Percentiles rank a stretch among this genome's conserved stretches.
Conservation (phyloP, 2,113 vertebrate genomes). For the Archocentrus centrarchus region DNA sequence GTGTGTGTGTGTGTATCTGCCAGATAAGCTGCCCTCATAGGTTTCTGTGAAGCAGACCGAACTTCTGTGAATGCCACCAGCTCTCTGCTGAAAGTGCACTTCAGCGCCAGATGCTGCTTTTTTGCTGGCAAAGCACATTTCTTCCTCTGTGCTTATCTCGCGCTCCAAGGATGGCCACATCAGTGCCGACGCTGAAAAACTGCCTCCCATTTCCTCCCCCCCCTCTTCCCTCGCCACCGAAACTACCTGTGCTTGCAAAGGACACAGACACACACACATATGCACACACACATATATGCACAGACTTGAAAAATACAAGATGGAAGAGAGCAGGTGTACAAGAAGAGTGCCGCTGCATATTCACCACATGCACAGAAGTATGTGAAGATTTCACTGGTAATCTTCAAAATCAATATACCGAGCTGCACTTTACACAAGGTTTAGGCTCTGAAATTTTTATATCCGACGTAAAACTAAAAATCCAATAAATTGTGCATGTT, state of each 20-base stretch:
- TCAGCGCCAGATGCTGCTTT: slow-evolving; percentile 66
- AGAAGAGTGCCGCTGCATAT: not conserved
- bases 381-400: not conserved
- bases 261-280: slow-evolving; percentile 7
- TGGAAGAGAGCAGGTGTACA: not conserved
- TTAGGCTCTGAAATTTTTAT: not conserved
- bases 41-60: slow-evolving; percentile 71
- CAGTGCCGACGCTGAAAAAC: slow-evolving; percentile 65
- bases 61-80: slow-evolving; percentile 76
- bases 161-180: slow-evolving; percentile 71
- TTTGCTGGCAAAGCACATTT: slow-evolving; percentile 76
- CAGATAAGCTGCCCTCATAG: slow-evolving; percentile 77
- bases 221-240: slow-evolving; percentile 21
- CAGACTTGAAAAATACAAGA: not conserved
- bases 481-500: rapidly evolving
- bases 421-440: not conserved
- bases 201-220: slow-evolving; percentile 32
- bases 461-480: not conserved
- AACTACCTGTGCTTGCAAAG: slow-evolving; percentile 39
- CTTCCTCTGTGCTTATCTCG: slow-evolving; percentile 50
- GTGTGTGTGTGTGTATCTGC: slow-evolving; percentile 34
- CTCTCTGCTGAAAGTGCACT: slow-evolving; percentile 82
- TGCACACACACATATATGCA: not conserved
- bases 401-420: not conserved
- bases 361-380: not conserved